Evolutionary conservation across 2,888 invertebrate species (phyloP).

Genomic region (Brenthis ino): DNA sequence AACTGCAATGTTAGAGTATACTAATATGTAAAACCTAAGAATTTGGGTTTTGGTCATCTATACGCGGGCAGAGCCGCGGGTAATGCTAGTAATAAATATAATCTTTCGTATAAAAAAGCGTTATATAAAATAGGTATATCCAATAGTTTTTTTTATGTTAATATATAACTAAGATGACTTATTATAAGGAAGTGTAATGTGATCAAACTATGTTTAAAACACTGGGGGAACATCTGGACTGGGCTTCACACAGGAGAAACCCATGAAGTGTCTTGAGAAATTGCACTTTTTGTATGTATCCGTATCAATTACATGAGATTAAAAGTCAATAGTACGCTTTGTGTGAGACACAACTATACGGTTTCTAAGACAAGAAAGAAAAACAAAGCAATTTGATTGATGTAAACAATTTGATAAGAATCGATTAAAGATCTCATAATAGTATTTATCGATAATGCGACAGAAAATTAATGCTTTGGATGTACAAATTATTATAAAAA

Average conservation of each 20-base stretch:
- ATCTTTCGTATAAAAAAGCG: neutral
- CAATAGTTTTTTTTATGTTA: neutral
- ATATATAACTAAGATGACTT: neutral
- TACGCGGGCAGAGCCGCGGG: no score
- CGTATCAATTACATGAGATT: slow-evolving; percentile 27
- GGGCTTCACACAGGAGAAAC: slow-evolving; percentile 52
- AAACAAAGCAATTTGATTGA: no score
- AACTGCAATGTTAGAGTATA: no score
- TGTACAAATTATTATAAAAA: no score
- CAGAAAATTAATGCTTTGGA: no score
- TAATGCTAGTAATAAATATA: neutral
- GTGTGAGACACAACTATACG: slow-evolving; percentile 5
- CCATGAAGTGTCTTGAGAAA: slow-evolving; percentile 25
- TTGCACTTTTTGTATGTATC: slow-evolving; percentile 13
- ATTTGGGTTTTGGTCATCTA: no score
- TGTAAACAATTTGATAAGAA: neutral
- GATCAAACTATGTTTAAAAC: slow-evolving; percentile 21
- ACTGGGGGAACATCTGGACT: slow-evolving; percentile 40
- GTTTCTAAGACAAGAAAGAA: slow-evolving; percentile 11
- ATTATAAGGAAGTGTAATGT: slow-evolving; percentile 10
- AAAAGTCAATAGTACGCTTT: neutral
- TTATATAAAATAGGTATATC: no score
- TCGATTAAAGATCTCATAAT: neutral
- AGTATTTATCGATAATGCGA: neutral
- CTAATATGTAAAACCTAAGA: no score